Evolutionary conservation across 2,113 vertebrate species (phyloP).

Genomic region (Rhagologus leucostigma): DNA sequence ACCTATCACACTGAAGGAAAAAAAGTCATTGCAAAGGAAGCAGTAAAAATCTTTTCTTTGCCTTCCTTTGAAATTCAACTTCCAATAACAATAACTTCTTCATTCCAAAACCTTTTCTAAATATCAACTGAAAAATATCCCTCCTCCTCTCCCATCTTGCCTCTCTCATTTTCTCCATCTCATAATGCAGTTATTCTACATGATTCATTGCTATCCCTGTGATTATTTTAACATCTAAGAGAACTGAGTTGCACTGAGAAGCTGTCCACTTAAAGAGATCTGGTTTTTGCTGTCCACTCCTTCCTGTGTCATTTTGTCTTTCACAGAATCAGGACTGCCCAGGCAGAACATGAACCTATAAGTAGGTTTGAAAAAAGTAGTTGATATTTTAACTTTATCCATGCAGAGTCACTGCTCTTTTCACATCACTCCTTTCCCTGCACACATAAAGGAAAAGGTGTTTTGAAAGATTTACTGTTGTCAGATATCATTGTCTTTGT

Average conservation of each 20-base stretch:
- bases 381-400: not conserved
- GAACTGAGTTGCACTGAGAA: not conserved
- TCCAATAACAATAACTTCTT: not conserved
- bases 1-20: not conserved
- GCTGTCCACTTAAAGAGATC: not conserved
- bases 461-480: not conserved
- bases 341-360: not conserved
- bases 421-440: not conserved
- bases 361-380: not conserved
- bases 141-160: not conserved
- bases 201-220: not conserved
- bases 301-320: not conserved
- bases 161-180: not conserved
- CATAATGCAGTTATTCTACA: not conserved
- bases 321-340: not conserved
- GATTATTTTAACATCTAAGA: not conserved
- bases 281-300: not conserved
- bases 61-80: not conserved
- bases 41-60: not conserved
- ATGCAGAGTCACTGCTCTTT: not conserved
- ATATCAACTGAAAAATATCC: not conserved
- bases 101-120: not conserved
- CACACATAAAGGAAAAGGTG: not conserved
- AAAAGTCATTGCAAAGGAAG: rapidly evolving
- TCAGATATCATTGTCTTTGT: not conserved